phyloP scores from a whole-genome alignment of 2,888 invertebrate genomes.

The Euproctis similis region DNA sequence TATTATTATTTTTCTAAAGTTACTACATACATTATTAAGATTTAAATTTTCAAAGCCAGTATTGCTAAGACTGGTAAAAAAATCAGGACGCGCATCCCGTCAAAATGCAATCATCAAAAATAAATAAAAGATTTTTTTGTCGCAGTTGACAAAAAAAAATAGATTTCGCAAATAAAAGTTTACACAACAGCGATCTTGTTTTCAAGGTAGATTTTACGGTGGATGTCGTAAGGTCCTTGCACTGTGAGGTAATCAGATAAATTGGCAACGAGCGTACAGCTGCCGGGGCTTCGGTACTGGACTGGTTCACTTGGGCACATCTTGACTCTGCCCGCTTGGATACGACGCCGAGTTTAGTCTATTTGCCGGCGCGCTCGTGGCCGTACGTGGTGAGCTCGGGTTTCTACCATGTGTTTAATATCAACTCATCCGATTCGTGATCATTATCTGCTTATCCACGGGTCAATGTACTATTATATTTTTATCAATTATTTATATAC shows the following conservation, averaged over 20 bases:
- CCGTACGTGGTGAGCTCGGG: conserved; percentile 44
- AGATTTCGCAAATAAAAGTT: no score
- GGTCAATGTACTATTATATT: conserved; percentile 37
- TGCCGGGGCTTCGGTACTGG: conserved; percentile 30
- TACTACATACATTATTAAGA: no score
- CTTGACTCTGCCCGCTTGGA: conserved; percentile 19
- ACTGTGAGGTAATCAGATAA: conserved; percentile 69
- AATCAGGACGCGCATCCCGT: no score
- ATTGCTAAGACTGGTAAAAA: no score
- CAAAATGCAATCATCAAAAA: no score
- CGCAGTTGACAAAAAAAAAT: no score
- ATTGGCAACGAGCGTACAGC: conserved; percentile 48
- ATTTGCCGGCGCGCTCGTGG: conserved; percentile 56
- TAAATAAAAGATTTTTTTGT: no score
- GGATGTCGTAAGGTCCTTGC: conserved; percentile 70
- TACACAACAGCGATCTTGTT: no score
- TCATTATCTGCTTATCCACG: conserved; percentile 26
- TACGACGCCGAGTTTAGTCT: conserved; percentile 48
- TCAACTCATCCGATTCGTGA: conserved; percentile 24
- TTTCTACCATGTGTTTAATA: conserved; percentile 26
- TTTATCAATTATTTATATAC: no score
- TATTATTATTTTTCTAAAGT: no score
- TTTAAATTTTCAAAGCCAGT: no score
- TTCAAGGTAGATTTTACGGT: conserved; percentile 67
- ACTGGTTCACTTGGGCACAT: conserved; percentile 45